phyloP scores from a whole-genome alignment of 2,113 vertebrate genomes.

The Sceloporus tristichus region DNA sequence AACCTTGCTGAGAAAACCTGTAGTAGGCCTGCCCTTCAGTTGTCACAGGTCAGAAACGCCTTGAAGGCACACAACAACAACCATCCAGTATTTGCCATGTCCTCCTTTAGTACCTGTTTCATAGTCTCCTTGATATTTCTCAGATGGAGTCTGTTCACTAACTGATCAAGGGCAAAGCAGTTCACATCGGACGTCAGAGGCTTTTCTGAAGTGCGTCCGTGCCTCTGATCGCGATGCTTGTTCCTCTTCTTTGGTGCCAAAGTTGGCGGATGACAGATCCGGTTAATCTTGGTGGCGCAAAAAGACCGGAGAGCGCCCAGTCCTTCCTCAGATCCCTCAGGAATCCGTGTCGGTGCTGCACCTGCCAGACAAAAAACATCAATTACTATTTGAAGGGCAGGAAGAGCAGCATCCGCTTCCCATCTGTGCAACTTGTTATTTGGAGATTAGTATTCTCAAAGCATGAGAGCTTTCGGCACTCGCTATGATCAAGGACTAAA shows the following conservation, averaged over 20 bases:
- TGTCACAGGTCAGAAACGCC: no score
- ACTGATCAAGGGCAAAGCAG: slow-evolving; percentile 61
- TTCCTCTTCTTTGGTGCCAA: no score
- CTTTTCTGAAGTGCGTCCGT: neutral
- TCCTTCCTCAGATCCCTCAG: neutral
- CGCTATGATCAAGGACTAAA: neutral
- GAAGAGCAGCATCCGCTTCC: neutral
- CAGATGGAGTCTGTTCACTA: slow-evolving; percentile 69
- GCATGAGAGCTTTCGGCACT: neutral
- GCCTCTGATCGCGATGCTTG: neutral
- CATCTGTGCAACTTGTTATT: neutral
- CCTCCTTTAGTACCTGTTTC: slow-evolving; percentile 66
- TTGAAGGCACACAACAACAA: neutral
- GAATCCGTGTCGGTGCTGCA: neutral
- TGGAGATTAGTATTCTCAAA: neutral
- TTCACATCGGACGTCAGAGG: fast-evolving
- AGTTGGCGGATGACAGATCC: slow-evolving; percentile 38
- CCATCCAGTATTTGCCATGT: fast-evolving
- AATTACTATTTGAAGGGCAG: neutral
- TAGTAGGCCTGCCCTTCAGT: no score
- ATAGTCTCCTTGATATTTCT: slow-evolving; percentile 64
- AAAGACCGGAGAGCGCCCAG: slow-evolving; percentile 51
- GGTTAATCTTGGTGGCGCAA: slow-evolving; percentile 60
- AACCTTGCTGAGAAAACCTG: no score
- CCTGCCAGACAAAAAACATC: slow-evolving; percentile 14